These are phyloP conservation scores for Xylota sylvarum DNA, from an alignment of 2,888 invertebrate species.

Conservation along the genomic window DNA sequence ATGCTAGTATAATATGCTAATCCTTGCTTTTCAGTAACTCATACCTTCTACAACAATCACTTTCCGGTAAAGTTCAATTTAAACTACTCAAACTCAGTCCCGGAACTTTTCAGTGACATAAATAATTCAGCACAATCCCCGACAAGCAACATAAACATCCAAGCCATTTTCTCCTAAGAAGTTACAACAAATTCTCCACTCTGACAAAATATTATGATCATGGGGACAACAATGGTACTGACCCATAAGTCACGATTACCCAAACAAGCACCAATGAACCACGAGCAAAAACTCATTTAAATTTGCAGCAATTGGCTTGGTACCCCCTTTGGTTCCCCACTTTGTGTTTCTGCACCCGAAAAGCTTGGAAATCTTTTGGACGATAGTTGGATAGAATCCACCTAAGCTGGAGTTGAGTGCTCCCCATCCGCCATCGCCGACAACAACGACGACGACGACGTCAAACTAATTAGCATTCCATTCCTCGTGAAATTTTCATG, in stretches of 20 bases:
- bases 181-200: conserved; percentile 19
- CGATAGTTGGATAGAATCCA: conserved; percentile 41
- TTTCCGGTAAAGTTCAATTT: neutral
- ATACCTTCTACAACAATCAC: too few species aligned
- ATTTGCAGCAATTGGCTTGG: conserved; percentile 66
- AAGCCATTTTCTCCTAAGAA: conserved; percentile 28
- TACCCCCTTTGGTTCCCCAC: conserved; percentile 6
- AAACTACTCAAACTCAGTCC: conserved; percentile 22
- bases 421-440: conserved; percentile 27
- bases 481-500: conserved; percentile 68
- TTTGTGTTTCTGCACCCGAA: conserved; percentile 3
- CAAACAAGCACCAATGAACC: conserved; percentile 57
- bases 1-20: too few species aligned
- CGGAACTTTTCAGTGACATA: conserved; percentile 48
- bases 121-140: conserved; percentile 39
- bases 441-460: conserved; percentile 45
- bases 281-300: conserved; percentile 68
- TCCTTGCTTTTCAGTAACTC: too few species aligned
- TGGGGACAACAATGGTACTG: conserved; percentile 70
- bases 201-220: conserved; percentile 70
- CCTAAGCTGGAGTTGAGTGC: conserved; percentile 38
- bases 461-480: conserved; percentile 76
- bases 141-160: conserved; percentile 13
- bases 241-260: conserved; percentile 76
- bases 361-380: conserved; percentile 29